These are phyloP conservation scores for Lophura nycthemera DNA, from an alignment of 2,113 vertebrate species.

Conservation along the genomic window DNA sequence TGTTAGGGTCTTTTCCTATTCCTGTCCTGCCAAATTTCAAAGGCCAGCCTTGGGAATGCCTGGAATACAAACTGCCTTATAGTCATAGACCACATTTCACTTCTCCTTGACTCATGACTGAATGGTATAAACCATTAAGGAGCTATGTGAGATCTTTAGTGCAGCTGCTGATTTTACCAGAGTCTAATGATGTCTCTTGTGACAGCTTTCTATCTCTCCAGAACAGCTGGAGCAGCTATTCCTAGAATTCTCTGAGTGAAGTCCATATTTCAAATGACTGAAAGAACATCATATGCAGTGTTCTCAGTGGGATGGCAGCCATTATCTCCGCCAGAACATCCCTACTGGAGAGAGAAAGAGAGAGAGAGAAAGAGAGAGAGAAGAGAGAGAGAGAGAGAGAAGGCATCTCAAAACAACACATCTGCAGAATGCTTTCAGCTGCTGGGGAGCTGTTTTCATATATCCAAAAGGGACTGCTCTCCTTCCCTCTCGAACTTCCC, in stretches of 20 bases:
- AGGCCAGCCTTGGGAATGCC: conserved; percentile 52
- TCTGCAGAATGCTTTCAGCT: conserved; percentile 14
- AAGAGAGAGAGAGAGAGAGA: too few relatives aligned
- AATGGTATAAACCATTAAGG: conserved; percentile 43
- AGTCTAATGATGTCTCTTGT: conserved; percentile 53
- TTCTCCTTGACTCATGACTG: conserved; percentile 49
- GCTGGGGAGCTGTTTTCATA: not conserved
- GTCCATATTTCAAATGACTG: conserved; percentile 68
- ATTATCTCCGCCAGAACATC: conserved; percentile 40
- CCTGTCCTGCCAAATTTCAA: conserved; percentile 55
- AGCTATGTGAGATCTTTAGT: conserved; percentile 52
- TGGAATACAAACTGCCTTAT: conserved; percentile 56
- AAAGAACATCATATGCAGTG: conserved; percentile 51
- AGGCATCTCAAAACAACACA: conserved; percentile 30
- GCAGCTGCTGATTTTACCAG: conserved; percentile 33
- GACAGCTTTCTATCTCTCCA: conserved; percentile 66
- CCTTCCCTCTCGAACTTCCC: not conserved
- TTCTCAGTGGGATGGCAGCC: conserved; percentile 30
- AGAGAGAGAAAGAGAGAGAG: not conserved
- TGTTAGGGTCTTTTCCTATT: conserved; percentile 33
- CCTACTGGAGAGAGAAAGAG: not conserved
- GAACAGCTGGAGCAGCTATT: conserved; percentile 72
- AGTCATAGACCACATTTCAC: conserved; percentile 45
- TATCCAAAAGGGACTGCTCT: not conserved
- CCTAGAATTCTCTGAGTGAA: conserved; percentile 64